phyloP scores from a whole-genome alignment of 2,888 invertebrate genomes.

The Seira sanloemensis region DNA sequence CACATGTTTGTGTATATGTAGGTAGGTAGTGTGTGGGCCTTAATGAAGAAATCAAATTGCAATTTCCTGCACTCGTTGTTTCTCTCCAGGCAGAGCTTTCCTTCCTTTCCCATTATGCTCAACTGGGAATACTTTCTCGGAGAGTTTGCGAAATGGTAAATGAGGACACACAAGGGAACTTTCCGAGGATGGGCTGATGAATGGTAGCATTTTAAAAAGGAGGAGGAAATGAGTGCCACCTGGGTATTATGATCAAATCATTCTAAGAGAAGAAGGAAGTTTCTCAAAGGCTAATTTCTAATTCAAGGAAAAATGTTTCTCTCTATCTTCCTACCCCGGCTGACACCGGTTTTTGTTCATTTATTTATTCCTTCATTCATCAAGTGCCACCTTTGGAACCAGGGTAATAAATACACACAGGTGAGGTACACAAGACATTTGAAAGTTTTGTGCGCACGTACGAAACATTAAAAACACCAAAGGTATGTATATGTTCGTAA shows the following conservation, averaged over 20 bases:
- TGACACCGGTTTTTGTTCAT: constrained; percentile 40
- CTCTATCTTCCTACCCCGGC: no score
- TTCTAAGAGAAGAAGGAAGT: no score
- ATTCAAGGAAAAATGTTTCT: constrained; percentile 42
- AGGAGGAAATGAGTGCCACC: constrained; percentile 34
- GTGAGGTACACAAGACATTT: no score
- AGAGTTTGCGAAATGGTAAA: constrained; percentile 23
- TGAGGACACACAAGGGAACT: constrained; percentile 29
- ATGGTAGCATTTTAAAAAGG: not conserved
- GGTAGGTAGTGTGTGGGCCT: no score
- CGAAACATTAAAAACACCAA: no score
- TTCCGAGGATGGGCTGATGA: not conserved
- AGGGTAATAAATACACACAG: not conserved
- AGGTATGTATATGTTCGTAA: not conserved
- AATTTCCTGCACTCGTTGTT: constrained; percentile 38
- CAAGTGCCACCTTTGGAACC: constrained; percentile 30
- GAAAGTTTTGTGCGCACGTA: not conserved
- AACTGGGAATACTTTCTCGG: not conserved
- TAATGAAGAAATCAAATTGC: constrained; percentile 55
- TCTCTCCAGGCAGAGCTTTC: not conserved
- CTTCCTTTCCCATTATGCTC: not conserved
- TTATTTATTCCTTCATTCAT: constrained; percentile 57
- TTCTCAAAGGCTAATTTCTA: constrained; percentile 41
- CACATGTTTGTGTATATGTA: not conserved
- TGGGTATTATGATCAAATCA: constrained; percentile 38